phyloP scores from a whole-genome alignment of 2,113 vertebrate genomes.

The Otis tarda region DNA sequence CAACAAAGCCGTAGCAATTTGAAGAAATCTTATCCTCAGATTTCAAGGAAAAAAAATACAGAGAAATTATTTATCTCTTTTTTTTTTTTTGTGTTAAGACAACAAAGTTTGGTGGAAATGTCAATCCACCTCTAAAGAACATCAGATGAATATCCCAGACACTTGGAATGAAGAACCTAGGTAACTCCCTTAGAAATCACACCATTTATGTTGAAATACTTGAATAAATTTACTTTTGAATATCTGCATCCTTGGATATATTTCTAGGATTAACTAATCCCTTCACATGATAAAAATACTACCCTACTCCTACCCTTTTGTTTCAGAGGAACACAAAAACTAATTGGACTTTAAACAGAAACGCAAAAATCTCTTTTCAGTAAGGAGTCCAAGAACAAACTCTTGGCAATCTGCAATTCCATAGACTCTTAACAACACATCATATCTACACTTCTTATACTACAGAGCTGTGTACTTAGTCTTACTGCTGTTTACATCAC shows the following conservation, averaged over 20 bases:
- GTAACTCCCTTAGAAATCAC: neutral
- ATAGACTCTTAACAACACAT: neutral
- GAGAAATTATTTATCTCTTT: neutral
- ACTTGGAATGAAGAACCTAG: neutral
- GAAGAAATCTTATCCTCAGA: neutral
- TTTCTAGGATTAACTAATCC: neutral
- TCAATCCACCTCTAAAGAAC: neutral
- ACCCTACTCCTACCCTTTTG: neutral
- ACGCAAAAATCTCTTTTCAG: neutral
- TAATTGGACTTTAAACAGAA: neutral
- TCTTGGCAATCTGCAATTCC: neutral
- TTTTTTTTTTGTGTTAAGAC: neutral
- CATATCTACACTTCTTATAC: fast-evolving
- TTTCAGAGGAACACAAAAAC: neutral
- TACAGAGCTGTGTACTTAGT: neutral
- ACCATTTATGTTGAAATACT: neutral
- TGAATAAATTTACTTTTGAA: neutral
- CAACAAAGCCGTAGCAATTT: neutral
- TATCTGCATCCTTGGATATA: neutral
- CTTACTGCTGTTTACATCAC: neutral
- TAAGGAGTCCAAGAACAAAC: neutral
- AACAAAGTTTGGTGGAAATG: neutral
- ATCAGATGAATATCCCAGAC: neutral
- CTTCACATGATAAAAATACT: neutral
- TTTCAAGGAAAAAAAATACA: neutral